phyloP scores from a whole-genome alignment of 30 jellyfish, hydroid and myxozoan genomes.

The Cassiopea andromeda region DNA sequence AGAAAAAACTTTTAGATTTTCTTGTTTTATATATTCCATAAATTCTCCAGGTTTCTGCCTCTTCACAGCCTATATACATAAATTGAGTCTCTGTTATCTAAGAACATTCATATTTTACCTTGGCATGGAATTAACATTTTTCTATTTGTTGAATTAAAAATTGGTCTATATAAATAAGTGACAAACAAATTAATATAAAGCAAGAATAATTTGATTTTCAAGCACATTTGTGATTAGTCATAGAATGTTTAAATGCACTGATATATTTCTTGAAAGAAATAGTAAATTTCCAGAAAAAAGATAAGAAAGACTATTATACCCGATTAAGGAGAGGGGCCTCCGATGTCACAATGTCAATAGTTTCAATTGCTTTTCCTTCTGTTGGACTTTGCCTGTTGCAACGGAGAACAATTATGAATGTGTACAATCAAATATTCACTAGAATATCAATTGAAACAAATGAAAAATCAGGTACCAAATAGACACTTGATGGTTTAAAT shows the following conservation, averaged over 20 bases:
- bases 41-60: slow-evolving; percentile 32
- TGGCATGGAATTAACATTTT: too few relatives aligned
- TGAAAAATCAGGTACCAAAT: too few relatives aligned
- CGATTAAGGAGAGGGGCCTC: slow-evolving; percentile 27
- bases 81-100: neutral
- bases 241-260: too few relatives aligned
- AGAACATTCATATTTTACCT: too few relatives aligned
- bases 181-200: too few relatives aligned
- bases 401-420: neutral
- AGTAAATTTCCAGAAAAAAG: too few relatives aligned
- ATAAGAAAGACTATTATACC: neutral
- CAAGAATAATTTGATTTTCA: too few relatives aligned
- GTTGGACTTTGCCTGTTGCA: neutral
- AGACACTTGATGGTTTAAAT: too few relatives aligned
- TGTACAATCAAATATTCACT: neutral
- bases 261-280: too few relatives aligned
- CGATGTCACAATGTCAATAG: slow-evolving; percentile 27
- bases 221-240: too few relatives aligned
- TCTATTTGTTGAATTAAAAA: too few relatives aligned
- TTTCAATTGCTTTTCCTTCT: neutral
- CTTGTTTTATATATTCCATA: slow-evolving; percentile 31
- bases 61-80: slow-evolving; percentile 20
- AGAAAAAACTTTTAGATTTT: slow-evolving; percentile 10
- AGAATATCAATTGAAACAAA: neutral
- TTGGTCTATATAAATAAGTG: too few relatives aligned